Evolutionary conservation across 1,140 invertebrate species (phyloP).

Genomic region (Adoxophyes honmai): DNA sequence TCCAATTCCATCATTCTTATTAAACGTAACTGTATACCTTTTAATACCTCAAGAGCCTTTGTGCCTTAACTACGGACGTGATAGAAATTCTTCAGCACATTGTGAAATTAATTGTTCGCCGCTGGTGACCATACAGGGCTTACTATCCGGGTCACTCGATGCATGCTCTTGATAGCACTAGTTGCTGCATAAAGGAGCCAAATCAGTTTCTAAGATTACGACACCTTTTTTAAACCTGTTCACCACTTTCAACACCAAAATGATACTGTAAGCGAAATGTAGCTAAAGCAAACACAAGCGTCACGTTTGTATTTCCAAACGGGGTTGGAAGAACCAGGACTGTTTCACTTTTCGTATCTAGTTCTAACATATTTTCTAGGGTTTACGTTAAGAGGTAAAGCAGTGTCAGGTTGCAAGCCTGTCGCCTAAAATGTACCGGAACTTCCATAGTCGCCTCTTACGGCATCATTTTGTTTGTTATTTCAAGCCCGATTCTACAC

Average conservation of each 20-base stretch:
- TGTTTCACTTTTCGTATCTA: no score
- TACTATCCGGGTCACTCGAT: constrained; percentile 6
- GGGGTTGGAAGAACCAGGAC: no score
- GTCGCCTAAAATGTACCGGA: no score
- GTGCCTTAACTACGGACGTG: neutral
- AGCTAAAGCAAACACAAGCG: no score
- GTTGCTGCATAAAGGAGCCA: neutral
- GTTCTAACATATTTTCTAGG: no score
- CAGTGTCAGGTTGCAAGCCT: no score
- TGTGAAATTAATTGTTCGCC: constrained; percentile 13
- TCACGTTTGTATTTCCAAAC: no score
- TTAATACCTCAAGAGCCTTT: neutral
- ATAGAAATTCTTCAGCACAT: constrained; percentile 11
- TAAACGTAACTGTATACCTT: neutral
- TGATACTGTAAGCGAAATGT: no score
- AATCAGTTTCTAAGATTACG: constrained; percentile 12
- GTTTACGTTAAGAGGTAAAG: no score
- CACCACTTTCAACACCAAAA: neutral
- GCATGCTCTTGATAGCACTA: constrained; percentile 10
- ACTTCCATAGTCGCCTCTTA: no score
- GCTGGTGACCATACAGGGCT: constrained; percentile 13
- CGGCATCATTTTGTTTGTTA: no score
- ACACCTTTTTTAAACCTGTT: neutral
- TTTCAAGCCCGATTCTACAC: no score
- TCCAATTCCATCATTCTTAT: neutral